phyloP scores from a whole-genome alignment of 2,888 invertebrate genomes.

The Phytoseiulus persimilis region DNA sequence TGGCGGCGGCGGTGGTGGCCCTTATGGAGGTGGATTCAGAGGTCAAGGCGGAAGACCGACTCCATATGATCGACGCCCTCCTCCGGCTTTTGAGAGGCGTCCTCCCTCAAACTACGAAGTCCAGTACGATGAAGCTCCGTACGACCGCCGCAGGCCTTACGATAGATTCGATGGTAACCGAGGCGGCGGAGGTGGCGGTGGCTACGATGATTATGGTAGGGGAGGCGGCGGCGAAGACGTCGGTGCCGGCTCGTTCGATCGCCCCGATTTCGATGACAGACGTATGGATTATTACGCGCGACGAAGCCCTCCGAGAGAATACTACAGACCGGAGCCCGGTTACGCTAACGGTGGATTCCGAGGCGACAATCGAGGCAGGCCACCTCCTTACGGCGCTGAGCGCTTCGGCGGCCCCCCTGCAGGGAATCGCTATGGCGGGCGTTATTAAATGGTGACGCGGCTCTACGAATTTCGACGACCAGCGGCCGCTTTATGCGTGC shows the following conservation, averaged over 20 bases:
- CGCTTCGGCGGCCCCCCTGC: neutral
- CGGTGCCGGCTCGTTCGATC: neutral
- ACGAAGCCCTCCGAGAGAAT: neutral
- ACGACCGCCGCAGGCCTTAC: neutral
- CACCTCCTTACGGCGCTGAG: neutral
- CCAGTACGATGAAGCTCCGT: neutral
- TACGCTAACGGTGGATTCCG: neutral
- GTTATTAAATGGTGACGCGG: neutral
- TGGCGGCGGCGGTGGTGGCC: neutral
- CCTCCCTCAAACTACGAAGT: neutral
- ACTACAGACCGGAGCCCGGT: neutral
- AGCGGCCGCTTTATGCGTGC: neutral
- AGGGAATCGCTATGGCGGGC: neutral
- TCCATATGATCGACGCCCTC: neutral
- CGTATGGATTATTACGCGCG: neutral
- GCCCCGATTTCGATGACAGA: neutral
- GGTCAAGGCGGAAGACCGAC: neutral
- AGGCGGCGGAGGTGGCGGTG: neutral
- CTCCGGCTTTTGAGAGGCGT: neutral
- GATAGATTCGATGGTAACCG: neutral
- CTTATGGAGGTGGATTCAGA: neutral
- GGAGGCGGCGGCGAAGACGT: neutral
- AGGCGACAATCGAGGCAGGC: conserved; percentile 9
- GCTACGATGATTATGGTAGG: neutral
- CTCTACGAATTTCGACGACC: neutral